Base-by-base conservation (phyloP, 2,113 vertebrate genomes). In the Atrichornis clamosus region DNA sequence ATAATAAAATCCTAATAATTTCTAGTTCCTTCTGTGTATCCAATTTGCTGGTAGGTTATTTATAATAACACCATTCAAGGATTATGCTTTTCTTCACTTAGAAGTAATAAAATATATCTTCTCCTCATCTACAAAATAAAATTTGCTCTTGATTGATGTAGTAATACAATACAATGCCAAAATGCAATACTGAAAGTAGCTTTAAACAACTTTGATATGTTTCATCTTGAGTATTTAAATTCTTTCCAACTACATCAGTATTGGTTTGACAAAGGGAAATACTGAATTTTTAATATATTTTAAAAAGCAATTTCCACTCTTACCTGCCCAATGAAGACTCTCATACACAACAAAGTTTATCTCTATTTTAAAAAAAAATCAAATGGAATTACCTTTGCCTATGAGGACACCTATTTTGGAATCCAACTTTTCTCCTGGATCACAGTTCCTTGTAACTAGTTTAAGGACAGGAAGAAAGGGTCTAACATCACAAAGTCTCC, bases 381-480 rank as follows among this genome's bases (percentile, higher is more conserved):
- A 49, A 33, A 42, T 11, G 4, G 13, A 72, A 93, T 98, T 98
- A 99, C 99, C 99, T 98, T 99, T 99, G 96, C 99, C 98, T 91
- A 99, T 99, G 74, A 99, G 99, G 72, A 99, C 99, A 52, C 99
- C 99, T 70, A 99, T 99, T 97, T 99, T 99, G 83, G 99, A 99
- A 97, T 99, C 99, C 94, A 99, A 97, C 91, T 99, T 99, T 96
- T 99, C 99, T 22, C 98, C 99, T 86, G 98, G 98, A 90, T 99
- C 99, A 75, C 99, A 99, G 97, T 98, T 99, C 90, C 99, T 98
- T 39, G 98, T 99, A 69, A 99, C 98, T 62, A 99, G 97, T 96
- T 99, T 99, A 76, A 99, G 98, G 58, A 99, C 99, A 23, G 99
- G 99, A 97, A 99, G 98, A 97, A 99, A 99, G 37, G 99, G 99